Evolutionary conservation across 2,888 invertebrate genomes (phyloP), one percentile per base, ranked within the genome.

Genomic region (Coelogynopora nodosa): DNA sequence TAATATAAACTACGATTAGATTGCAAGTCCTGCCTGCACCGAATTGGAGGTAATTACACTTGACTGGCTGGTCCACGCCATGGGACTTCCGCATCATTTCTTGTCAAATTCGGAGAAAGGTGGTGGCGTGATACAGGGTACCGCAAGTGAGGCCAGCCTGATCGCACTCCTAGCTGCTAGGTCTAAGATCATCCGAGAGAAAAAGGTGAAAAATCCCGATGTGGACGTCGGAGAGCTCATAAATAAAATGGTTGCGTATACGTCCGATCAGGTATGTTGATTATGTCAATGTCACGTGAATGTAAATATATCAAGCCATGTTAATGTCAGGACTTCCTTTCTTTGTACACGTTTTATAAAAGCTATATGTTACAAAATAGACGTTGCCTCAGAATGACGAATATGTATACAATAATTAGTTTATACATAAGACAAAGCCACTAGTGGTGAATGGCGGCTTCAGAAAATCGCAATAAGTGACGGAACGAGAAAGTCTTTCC

Each of bases 31-130:
- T 0, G 96, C 96, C 0, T 97, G 97, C 90, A 97, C 97, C 0
- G 97, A 97, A 91, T 92, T 97, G 86, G 97, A 97, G 92, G 96
- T 96, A 0, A 94, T 96, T 28, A 96, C 96, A 95, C 91, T 97
- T 90, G 96, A 97, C 92, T 97, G 97, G 97, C 92, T 97, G 88
- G 96, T 96, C 84, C 95, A 96, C 93, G 95, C 96, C 94, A 90
- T 97, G 86, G 95, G 95, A 0, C 93, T 97, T 1, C 97, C 97
- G 0, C 93, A 94, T 27, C 94, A 94, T 89, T 84, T 95, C 96
- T 0, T 94, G 87, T 90, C 94, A 94, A 88, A 86, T 28, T 94
- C 94, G 81, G 96, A 95, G 0, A 95, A 95, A 87, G 96, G 95
- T 86, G 96, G 95, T 0, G 95, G 95, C 23, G 96, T 96, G 2